Conservation (phyloP, 2,888 invertebrate genomes). For the Drosophila macrothrix region DNA sequence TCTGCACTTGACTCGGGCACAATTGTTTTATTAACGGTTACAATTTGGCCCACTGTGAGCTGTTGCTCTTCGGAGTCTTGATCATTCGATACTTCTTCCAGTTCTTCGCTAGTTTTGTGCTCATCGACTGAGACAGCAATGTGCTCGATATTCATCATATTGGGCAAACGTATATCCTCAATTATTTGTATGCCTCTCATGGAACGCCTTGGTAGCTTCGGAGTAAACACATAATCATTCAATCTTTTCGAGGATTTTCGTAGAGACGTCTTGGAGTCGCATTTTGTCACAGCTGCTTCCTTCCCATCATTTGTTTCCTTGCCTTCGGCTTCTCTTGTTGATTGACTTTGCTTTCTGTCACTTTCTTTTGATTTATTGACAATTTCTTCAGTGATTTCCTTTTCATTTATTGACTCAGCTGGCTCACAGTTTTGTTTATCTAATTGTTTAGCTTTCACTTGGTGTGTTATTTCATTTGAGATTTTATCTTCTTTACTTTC, state of each 20-base stretch:
- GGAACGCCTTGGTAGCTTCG: neutral
- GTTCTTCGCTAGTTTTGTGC: neutral
- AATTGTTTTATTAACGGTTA: neutral
- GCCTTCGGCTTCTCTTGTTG: neutral
- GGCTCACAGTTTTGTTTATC: neutral
- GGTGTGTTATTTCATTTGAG: neutral
- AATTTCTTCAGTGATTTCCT: neutral
- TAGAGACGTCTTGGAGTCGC: neutral
- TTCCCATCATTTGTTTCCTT: neutral
- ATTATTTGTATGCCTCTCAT: constrained; percentile 58
- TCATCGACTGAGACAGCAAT: constrained; percentile 53
- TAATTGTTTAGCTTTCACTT: neutral
- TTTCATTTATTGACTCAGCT: neutral
- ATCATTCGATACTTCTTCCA: neutral
- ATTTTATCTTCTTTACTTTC: neutral
- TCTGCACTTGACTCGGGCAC: constrained; percentile 3
- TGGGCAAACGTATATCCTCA: constrained; percentile 66
- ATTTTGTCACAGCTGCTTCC: neutral
- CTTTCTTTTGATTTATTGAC: neutral
- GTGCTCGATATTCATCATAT: constrained; percentile 53
- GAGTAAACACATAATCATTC: neutral
- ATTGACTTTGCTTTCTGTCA: neutral
- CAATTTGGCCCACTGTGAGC: neutral
- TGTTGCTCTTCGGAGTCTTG: no score
- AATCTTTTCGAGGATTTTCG: neutral